phyloP scores from a whole-genome alignment of 1,140 invertebrate genomes.

The Pteromalus puparum region DNA sequence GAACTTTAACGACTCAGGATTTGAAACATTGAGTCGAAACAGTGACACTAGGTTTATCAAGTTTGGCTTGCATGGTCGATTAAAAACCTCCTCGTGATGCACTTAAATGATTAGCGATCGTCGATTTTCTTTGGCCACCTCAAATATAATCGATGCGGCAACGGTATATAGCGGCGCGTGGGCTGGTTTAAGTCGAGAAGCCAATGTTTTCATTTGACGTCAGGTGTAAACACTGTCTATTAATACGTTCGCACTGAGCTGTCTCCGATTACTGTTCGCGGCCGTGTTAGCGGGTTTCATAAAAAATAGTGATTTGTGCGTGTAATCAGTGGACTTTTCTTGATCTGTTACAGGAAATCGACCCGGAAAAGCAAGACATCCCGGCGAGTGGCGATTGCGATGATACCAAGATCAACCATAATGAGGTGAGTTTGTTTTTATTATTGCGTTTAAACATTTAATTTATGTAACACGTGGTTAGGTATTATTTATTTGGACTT shows the following conservation, averaged over 20 bases:
- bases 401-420: slow-evolving; percentile 76
- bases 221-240: slow-evolving; percentile 52
- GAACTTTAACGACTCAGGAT: too few species aligned
- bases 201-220: slow-evolving; percentile 53
- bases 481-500: neutral
- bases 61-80: neutral
- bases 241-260: slow-evolving; percentile 18
- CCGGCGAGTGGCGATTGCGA: slow-evolving; percentile 74
- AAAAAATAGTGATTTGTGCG: slow-evolving; percentile 15
- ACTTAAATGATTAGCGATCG: neutral
- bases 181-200: slow-evolving; percentile 2
- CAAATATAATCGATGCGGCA: slow-evolving; percentile 28
- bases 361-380: slow-evolving; percentile 78
- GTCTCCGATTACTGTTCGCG: slow-evolving; percentile 44
- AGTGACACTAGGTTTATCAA: neutral
- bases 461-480: neutral
- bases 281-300: slow-evolving; percentile 4
- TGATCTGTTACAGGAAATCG: slow-evolving; percentile 76
- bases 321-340: slow-evolving; percentile 18
- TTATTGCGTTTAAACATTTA: neutral
- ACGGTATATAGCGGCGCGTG: neutral
- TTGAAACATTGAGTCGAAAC: too few species aligned
- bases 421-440: slow-evolving; percentile 74
- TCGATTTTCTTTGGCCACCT: neutral
- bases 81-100: neutral